Evolutionary conservation across 1,140 invertebrate genomes (phyloP).

Genomic region (Drosophila pachea): DNA sequence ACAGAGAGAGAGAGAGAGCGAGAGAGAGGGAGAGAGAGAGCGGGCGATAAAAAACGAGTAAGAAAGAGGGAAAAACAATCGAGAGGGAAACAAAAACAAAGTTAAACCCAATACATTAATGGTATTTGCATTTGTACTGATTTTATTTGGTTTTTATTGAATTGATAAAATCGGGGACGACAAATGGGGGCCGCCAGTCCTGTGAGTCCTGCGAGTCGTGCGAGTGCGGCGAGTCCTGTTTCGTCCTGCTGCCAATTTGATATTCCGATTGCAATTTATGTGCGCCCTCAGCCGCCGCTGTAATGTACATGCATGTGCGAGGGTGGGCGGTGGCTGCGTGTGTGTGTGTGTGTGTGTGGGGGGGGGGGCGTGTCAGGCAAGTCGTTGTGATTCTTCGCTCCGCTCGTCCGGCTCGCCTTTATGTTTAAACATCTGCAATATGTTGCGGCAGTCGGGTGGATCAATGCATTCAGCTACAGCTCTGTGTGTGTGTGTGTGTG

Average conservation of each 20-base stretch:
- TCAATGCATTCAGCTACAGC: conserved; percentile 56
- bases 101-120: conserved; percentile 78
- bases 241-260: conserved; percentile 67
- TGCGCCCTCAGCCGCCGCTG: conserved; percentile 38
- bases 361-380: conserved; percentile 28
- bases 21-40: not conserved
- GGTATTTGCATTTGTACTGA: conserved; percentile 78
- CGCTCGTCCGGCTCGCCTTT: conserved; percentile 26
- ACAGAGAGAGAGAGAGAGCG: not conserved
- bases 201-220: conserved; percentile 36
- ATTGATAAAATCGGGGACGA: conserved; percentile 75
- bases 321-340: conserved; percentile 22
- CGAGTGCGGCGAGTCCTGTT: conserved; percentile 42
- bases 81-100: conserved; percentile 67
- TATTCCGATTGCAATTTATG: conserved; percentile 78
- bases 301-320: conserved; percentile 22
- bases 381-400: conserved; percentile 67
- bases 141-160: conserved; percentile 79
- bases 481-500: conserved; percentile 4
- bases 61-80: conserved; percentile 50
- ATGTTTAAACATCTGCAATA: conserved; percentile 74
- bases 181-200: conserved; percentile 35
- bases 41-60: conserved; percentile 4
- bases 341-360: conserved; percentile 21
- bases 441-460: conserved; percentile 60